Evolutionary conservation across 2,888 invertebrate genomes (phyloP).

Genomic region (Escarpia spicata): DNA sequence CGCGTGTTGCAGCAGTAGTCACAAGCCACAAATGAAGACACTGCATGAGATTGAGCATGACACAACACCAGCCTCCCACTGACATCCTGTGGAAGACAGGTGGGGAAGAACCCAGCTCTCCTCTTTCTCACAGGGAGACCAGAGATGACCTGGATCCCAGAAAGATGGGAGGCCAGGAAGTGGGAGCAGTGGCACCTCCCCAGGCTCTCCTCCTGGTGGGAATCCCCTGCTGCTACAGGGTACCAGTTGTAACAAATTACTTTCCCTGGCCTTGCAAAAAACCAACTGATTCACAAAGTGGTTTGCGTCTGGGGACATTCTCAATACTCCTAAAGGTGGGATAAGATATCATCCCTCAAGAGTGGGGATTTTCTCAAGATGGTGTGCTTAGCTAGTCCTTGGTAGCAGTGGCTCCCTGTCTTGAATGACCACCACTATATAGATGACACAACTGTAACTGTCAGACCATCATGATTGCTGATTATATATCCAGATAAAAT

Average conservation of each 20-base stretch:
- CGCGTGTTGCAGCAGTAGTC: not conserved
- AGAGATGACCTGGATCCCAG: not conserved
- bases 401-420: not conserved
- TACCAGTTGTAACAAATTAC: not conserved
- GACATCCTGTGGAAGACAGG: not conserved
- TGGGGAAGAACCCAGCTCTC: not conserved
- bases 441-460: not conserved
- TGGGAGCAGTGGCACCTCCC: not conserved
- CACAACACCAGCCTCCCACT: not conserved
- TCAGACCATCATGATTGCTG: not conserved
- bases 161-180: not conserved
- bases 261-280: not conserved
- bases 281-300: slow-evolving; percentile 1
- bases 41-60: not conserved
- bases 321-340: not conserved
- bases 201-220: not conserved
- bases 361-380: not conserved
- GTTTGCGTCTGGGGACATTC: not conserved
- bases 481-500: not conserved
- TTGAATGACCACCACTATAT: not conserved
- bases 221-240: not conserved
- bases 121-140: not conserved
- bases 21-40: not conserved
- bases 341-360: not conserved
- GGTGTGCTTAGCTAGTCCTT: not conserved